phyloP scores from a whole-genome alignment of 2,797 vertebrate species.

The Chiroxiphia lanceolata region DNA sequence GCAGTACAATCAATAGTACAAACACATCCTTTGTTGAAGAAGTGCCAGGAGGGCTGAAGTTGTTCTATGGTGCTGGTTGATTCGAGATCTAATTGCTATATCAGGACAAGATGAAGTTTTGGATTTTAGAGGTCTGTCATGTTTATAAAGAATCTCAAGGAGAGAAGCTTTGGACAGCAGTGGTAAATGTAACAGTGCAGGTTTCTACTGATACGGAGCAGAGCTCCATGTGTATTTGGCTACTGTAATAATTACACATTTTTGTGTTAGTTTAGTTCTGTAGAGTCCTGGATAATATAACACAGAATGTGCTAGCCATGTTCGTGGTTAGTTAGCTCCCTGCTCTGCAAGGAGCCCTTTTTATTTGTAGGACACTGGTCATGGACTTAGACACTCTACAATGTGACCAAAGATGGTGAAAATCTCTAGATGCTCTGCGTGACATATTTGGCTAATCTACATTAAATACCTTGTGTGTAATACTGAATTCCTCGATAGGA shows the following conservation, averaged over 20 bases:
- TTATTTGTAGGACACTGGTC: neutral
- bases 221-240: neutral
- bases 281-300: neutral
- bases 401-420: neutral
- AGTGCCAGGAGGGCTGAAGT: constrained; percentile 50
- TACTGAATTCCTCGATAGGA: neutral
- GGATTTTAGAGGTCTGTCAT: neutral
- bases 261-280: neutral
- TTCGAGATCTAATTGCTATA: neutral
- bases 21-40: constrained; percentile 60
- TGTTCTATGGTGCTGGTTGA: constrained; percentile 10
- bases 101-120: neutral
- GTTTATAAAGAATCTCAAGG: neutral
- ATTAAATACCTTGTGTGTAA: neutral
- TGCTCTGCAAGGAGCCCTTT: neutral
- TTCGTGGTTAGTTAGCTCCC: neutral
- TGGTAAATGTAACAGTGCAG: neutral
- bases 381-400: neutral
- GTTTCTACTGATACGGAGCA: neutral
- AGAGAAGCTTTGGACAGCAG: neutral
- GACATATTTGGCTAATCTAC: neutral
- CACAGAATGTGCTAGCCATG: neutral
- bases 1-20: constrained; percentile 60
- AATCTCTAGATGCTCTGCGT: neutral
- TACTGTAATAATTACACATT: neutral